These are phyloP conservation scores for Acanthopagrus latus DNA, from an alignment of 2,797 vertebrate species.

Conservation along the genomic window DNA sequence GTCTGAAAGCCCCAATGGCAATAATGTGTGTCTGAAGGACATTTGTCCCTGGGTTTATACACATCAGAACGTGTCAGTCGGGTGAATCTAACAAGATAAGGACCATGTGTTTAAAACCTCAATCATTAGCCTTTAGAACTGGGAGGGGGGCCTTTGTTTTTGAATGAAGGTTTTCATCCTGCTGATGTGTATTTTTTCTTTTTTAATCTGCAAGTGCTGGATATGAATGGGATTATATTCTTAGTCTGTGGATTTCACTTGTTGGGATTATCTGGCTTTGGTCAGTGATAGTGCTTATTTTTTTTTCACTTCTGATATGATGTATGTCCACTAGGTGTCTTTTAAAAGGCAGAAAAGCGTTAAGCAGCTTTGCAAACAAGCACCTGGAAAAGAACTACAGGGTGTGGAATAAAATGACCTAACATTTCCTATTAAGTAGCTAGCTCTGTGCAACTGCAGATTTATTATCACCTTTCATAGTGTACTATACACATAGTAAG, in stretches of 20 bases:
- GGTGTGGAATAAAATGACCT: not conserved
- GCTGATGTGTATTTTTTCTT: conserved; percentile 46
- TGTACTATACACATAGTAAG: not conserved
- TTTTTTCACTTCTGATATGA: conserved; percentile 48
- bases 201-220: conserved; percentile 59
- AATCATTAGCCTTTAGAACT: conserved; percentile 54
- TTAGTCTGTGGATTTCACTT: conserved; percentile 88
- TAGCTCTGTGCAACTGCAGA: not conserved
- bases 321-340: conserved; percentile 9
- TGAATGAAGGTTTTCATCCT: conserved; percentile 61
- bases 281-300: conserved; percentile 88
- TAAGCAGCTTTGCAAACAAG: not conserved
- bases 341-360: conserved; percentile 1
- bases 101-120: conserved; percentile 55
- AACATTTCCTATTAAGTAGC: not conserved
- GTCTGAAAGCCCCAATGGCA: conserved; percentile 28
- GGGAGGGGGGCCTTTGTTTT: conserved; percentile 44
- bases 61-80: conserved; percentile 28
- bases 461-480: not conserved
- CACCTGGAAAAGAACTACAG: not conserved
- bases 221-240: conserved; percentile 93
- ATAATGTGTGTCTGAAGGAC: conserved; percentile 29
- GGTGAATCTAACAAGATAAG: conserved; percentile 49
- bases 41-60: conserved; percentile 33
- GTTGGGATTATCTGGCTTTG: conserved; percentile 90